Percentiles rank a stretch among this genome's conserved stretches.
These are phyloP conservation scores for Pelecanus crispus DNA, from an alignment of 2,113 vertebrate genomes.

Conservation along the genomic window DNA sequence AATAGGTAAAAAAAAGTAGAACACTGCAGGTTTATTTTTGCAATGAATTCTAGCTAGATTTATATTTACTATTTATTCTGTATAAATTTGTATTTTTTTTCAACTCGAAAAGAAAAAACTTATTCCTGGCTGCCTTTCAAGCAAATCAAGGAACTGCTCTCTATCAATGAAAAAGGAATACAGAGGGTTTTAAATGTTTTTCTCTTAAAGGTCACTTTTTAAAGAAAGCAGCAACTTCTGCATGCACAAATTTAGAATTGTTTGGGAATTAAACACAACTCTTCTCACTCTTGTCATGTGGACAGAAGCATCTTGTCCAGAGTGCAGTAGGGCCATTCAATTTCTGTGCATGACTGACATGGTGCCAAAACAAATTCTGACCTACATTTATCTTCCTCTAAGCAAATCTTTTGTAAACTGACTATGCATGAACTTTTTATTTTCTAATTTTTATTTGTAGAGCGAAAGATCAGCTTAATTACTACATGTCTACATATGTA, in stretches of 20 bases:
- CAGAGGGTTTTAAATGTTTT: conserved; percentile 40
- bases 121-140: conserved; percentile 87
- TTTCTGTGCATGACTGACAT: conserved; percentile 16
- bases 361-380: conserved; percentile 26
- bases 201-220: conserved; percentile 46
- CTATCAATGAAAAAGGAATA: conserved; percentile 62
- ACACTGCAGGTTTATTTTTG: conserved; percentile 85
- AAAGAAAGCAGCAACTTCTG: conserved; percentile 6
- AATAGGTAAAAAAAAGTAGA: conserved; percentile 63
- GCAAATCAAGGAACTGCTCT: conserved; percentile 76
- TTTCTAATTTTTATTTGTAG: background rate
- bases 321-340: background rate
- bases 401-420: conserved; percentile 18
- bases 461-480: background rate
- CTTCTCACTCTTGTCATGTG: background rate
- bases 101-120: conserved; percentile 61
- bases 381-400: background rate
- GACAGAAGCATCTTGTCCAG: conserved; percentile 14
- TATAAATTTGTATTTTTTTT: conserved; percentile 91
- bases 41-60: conserved; percentile 76
- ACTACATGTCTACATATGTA: background rate
- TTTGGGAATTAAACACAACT: background rate
- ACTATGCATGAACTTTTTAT: conserved; percentile 16
- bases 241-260: background rate
- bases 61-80: conserved; percentile 93